Percentiles rank a stretch among this genome's conserved stretches.
Evolutionary conservation across 1,140 invertebrate genomes (phyloP).

Genomic region (Schlechtendalia chinensis): DNA sequence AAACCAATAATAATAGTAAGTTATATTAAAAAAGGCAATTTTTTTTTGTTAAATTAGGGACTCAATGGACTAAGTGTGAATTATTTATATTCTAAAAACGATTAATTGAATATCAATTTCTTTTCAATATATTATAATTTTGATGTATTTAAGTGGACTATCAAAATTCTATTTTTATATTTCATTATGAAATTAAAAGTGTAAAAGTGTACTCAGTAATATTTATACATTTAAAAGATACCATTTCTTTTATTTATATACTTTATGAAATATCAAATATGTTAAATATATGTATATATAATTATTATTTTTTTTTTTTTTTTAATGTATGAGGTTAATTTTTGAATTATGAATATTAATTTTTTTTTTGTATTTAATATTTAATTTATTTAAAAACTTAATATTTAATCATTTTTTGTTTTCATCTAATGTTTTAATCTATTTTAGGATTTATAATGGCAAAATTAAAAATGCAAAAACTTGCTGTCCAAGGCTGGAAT

Average conservation of each 20-base stretch:
- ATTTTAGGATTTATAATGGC: too few relatives aligned
- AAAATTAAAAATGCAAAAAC: too few relatives aligned
- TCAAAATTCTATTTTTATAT: conserved; percentile 8
- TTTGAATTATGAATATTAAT: neutral
- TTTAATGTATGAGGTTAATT: neutral
- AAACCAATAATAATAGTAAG: neutral
- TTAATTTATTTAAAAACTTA: too few relatives aligned
- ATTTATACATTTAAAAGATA: neutral
- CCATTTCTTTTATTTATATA: too few relatives aligned
- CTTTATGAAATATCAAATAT: too few relatives aligned
- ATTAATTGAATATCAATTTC: neutral
- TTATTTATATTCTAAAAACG: neutral
- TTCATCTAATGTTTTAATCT: too few relatives aligned
- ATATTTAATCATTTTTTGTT: too few relatives aligned
- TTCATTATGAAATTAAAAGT: neutral
- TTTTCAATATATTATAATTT: neutral
- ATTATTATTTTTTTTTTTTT: too few relatives aligned
- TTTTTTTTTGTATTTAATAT: too few relatives aligned
- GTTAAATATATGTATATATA: too few relatives aligned
- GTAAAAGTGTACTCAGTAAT: neutral
- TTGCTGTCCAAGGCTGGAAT: too few relatives aligned
- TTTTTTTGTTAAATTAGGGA: neutral
- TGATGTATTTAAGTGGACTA: neutral
- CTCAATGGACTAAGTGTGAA: neutral
- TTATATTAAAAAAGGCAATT: neutral